phyloP scores from a whole-genome alignment of 2,888 invertebrate genomes.

The Pyrrhosoma nymphula region DNA sequence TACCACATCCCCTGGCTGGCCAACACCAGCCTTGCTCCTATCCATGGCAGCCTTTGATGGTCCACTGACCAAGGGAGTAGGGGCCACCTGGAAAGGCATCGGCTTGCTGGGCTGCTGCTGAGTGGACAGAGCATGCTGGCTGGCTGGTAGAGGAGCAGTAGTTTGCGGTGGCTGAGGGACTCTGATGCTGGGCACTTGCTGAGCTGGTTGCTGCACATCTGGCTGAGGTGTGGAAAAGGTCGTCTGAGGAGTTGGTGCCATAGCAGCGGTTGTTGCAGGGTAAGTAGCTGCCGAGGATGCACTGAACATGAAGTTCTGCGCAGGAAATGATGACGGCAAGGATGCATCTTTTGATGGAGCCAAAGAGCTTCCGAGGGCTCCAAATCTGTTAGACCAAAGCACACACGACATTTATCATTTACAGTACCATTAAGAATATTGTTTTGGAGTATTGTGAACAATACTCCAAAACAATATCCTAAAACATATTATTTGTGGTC shows the following conservation, averaged over 20 bases:
- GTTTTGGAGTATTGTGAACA: no score
- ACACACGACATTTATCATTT: no score
- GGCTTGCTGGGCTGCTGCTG: not conserved
- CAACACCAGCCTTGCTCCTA: not conserved
- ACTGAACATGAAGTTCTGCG: not conserved
- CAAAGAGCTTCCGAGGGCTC: not conserved
- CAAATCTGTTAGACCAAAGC: not conserved
- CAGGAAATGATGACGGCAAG: not conserved
- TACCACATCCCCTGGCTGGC: not conserved
- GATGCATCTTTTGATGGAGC: not conserved
- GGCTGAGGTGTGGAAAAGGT: not conserved
- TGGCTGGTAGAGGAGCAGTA: not conserved
- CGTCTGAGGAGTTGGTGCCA: not conserved
- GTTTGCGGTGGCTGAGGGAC: not conserved
- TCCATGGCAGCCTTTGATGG: not conserved
- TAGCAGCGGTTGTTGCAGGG: not conserved
- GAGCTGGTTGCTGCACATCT: not conserved
- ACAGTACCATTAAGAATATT: no score
- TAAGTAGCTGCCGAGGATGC: not conserved
- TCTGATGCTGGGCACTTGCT: not conserved
- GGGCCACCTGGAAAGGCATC: not conserved
- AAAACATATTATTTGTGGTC: no score
- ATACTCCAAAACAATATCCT: no score
- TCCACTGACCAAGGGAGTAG: not conserved
- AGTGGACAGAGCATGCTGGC: not conserved